A percentile compares a stretch with the other conserved stretches of the same genome.
These are phyloP conservation scores for Myocastor coypus DNA, from an alignment of 2,113 vertebrate genomes.

Conservation along the genomic window DNA sequence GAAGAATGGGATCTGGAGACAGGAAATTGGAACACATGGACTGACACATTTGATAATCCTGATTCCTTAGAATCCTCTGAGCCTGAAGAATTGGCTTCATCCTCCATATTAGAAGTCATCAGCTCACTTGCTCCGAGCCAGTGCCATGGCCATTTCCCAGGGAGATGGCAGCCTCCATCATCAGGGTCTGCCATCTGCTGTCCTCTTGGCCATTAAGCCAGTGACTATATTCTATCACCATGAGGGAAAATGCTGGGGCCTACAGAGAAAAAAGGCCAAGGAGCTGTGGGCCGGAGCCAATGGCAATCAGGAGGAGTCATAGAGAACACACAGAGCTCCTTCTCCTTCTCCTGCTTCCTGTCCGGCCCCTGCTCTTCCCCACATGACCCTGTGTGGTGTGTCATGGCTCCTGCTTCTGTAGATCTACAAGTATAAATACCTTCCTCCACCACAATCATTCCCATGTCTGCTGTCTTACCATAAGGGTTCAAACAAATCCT, in stretches of 20 bases:
- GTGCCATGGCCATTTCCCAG: not conserved
- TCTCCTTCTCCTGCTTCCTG: not conserved
- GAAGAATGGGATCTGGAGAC: not conserved
- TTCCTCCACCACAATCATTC: not conserved
- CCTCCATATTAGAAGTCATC: not conserved
- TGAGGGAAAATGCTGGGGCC: not conserved
- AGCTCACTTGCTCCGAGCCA: not conserved
- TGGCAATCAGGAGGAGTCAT: not conserved
- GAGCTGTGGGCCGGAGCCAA: accelerated
- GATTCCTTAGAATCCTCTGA: not conserved
- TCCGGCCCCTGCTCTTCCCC: not conserved
- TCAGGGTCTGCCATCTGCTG: not conserved
- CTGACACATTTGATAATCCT: not conserved
- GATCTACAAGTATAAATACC: not conserved
- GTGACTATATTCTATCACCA: not conserved
- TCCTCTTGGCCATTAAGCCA: not conserved
- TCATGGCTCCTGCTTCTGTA: not conserved
- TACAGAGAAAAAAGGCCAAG: not conserved
- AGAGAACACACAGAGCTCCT: accelerated
- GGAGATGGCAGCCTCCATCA: no score
- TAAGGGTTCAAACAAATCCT: not conserved
- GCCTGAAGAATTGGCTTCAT: not conserved
- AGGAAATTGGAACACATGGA: accelerated
- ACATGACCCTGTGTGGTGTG: not conserved
- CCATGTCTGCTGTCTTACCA: not conserved